Percentiles rank a stretch among this genome's conserved stretches.
Conservation (phyloP, 2,888 invertebrate species). For the Nomada flava region DNA sequence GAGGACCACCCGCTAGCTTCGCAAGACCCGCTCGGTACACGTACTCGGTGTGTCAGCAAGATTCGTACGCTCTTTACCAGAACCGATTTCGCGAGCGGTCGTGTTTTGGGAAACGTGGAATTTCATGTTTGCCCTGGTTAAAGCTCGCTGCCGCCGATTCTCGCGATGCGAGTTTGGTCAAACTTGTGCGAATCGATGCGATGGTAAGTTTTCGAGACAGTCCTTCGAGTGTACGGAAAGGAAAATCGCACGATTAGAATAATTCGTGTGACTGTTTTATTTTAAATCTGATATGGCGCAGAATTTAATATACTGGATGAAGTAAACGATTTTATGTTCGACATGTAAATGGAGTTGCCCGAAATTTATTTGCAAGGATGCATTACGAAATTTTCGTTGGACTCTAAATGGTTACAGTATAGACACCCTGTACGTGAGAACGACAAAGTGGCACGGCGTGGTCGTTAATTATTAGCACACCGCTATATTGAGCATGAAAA, state of each 20-base stretch:
- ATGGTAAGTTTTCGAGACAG: too few species aligned
- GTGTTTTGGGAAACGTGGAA: background rate
- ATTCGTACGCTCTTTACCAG: constrained; percentile 50
- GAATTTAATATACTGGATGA: too few species aligned
- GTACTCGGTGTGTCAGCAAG: constrained; percentile 73
- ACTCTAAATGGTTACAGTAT: background rate
- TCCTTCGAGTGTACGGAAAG: too few species aligned
- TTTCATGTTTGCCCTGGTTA: background rate
- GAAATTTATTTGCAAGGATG: too few species aligned
- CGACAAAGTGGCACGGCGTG: constrained; percentile 55
- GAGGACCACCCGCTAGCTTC: constrained; percentile 83
- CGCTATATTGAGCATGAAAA: constrained; percentile 83
- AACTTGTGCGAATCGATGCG: too few species aligned
- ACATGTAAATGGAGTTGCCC: too few species aligned
- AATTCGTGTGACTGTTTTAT: too few species aligned
- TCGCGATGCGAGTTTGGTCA: background rate
- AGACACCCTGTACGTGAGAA: constrained; percentile 67
- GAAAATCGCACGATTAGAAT: too few species aligned
- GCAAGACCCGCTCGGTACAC: constrained; percentile 72
- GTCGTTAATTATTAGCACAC: constrained; percentile 81
- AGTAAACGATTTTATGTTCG: too few species aligned
- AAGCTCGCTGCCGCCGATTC: background rate
- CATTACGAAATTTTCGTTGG: background rate
- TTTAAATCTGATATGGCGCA: too few species aligned
- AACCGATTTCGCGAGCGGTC: background rate